Conservation (phyloP, 2,797 vertebrate genomes). For the Champsocephalus esox region DNA sequence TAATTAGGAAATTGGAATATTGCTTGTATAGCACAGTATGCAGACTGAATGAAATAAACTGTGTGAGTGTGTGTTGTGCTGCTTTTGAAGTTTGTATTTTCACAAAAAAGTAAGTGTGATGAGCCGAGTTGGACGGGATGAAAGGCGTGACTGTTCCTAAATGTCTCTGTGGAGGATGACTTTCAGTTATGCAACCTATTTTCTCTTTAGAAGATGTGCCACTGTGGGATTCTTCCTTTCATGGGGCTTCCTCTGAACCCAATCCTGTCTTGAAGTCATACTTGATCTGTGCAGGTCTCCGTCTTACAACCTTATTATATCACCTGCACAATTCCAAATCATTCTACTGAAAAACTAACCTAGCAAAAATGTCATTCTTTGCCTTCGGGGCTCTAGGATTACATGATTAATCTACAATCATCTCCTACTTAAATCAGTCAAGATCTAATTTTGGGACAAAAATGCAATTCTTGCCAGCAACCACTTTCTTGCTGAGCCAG, state of each 20-base stretch:
- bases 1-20: conserved; percentile 64
- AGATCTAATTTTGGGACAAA: conserved; percentile 67
- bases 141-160: conserved; percentile 36
- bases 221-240: conserved; percentile 26
- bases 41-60: conserved; percentile 40
- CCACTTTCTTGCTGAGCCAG: conserved; percentile 39
- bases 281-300: conserved; percentile 31
- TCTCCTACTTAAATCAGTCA: conserved; percentile 73
- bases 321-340: conserved; percentile 55
- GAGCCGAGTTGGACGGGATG: conserved; percentile 30
- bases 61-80: conserved; percentile 25
- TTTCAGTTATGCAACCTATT: conserved; percentile 38
- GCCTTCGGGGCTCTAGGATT: conserved; percentile 70
- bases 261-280: conserved; percentile 45
- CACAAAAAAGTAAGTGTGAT: conserved; percentile 37
- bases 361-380: conserved; percentile 54
- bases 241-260: conserved; percentile 31
- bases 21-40: conserved; percentile 24
- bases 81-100: conserved; percentile 21
- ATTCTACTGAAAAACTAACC: conserved; percentile 59
- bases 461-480: conserved; percentile 42
- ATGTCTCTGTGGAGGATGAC: conserved; percentile 32
- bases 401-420: conserved; percentile 75
- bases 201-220: conserved; percentile 26
- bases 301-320: conserved; percentile 49